A percentile compares a stretch with the other conserved stretches of the same genome.
phyloP scores from a whole-genome alignment of 2,888 invertebrate genomes.

The Drosophila formosana region DNA sequence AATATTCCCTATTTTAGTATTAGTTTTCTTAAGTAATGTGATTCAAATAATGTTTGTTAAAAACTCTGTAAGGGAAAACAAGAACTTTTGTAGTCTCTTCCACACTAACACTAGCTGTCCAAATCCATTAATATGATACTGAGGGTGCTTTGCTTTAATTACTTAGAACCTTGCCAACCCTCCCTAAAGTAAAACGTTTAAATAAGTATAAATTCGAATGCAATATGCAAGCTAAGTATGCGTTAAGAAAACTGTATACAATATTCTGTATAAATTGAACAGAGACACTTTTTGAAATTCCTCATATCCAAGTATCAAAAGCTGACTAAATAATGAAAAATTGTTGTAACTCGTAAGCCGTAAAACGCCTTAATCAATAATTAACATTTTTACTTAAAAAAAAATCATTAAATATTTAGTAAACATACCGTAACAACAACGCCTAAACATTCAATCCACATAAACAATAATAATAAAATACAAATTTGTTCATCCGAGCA shows the following conservation, averaged over 20 bases:
- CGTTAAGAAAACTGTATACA: constrained; percentile 34
- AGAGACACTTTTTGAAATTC: constrained; percentile 54
- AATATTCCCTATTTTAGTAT: not conserved
- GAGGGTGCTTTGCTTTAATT: constrained; percentile 41
- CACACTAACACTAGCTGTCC: not conserved
- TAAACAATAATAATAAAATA: constrained; percentile 30
- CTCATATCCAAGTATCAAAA: constrained; percentile 84
- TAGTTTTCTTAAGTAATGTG: not conserved
- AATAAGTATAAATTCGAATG: constrained; percentile 26
- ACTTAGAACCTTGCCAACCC: constrained; percentile 24
- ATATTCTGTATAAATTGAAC: constrained; percentile 33
- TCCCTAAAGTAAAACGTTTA: not conserved
- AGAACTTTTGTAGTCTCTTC: not conserved
- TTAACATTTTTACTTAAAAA: constrained; percentile 23
- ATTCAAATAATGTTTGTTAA: not conserved
- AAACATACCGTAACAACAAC: constrained; percentile 58
- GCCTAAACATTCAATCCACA: constrained; percentile 39
- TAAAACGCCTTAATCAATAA: constrained; percentile 36
- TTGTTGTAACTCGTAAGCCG: constrained; percentile 36
- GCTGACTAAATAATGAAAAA: constrained; percentile 67
- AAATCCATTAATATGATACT: constrained; percentile 24
- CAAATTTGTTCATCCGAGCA: constrained; percentile 47
- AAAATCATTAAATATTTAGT: constrained; percentile 54
- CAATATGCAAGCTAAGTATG: constrained; percentile 34
- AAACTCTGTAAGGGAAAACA: constrained; percentile 35